Conservation (phyloP, 2,797 vertebrate genomes). For the Carapus acus region DNA sequence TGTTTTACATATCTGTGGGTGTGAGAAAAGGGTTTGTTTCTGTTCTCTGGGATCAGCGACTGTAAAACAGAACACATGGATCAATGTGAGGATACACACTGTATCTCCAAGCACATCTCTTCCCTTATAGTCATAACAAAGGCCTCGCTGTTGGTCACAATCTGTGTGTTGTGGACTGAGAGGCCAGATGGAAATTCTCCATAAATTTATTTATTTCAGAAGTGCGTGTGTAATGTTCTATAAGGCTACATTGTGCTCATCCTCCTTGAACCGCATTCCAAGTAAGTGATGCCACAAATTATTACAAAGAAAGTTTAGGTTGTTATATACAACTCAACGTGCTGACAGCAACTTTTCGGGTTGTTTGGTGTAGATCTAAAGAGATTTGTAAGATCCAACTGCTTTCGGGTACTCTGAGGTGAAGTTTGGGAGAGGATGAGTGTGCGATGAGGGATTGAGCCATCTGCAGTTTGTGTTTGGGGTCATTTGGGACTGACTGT, state of each 20-base stretch:
- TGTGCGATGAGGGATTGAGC: constrained; percentile 42
- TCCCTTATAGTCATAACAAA: background rate
- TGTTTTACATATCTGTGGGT: too few relatives aligned
- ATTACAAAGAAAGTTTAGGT: constrained; percentile 54
- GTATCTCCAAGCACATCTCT: constrained; percentile 16
- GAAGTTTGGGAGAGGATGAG: constrained; percentile 32
- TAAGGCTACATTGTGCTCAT: constrained; percentile 21
- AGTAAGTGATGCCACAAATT: constrained; percentile 49
- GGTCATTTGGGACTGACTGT: constrained; percentile 41
- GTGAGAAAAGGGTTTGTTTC: too few relatives aligned
- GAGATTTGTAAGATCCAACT: constrained; percentile 7
- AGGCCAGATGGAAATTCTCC: constrained; percentile 49
- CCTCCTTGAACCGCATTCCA: constrained; percentile 53
- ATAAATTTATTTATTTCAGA: constrained; percentile 44
- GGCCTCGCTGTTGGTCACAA: background rate
- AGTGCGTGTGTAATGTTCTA: constrained; percentile 29
- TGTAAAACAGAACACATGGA: too few relatives aligned
- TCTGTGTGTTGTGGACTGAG: background rate
- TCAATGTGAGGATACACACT: background rate
- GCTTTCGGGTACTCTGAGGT: constrained; percentile 12
- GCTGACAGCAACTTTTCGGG: constrained; percentile 42
- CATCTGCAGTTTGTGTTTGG: constrained; percentile 25
- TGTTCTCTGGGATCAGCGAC: too few relatives aligned
- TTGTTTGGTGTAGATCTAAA: constrained; percentile 41
- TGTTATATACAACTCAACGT: constrained; percentile 36